Evolutionary conservation across 1,140 invertebrate genomes (phyloP), one percentile per base, ranked within the genome.

Genomic region (Drosophila ananassae): DNA sequence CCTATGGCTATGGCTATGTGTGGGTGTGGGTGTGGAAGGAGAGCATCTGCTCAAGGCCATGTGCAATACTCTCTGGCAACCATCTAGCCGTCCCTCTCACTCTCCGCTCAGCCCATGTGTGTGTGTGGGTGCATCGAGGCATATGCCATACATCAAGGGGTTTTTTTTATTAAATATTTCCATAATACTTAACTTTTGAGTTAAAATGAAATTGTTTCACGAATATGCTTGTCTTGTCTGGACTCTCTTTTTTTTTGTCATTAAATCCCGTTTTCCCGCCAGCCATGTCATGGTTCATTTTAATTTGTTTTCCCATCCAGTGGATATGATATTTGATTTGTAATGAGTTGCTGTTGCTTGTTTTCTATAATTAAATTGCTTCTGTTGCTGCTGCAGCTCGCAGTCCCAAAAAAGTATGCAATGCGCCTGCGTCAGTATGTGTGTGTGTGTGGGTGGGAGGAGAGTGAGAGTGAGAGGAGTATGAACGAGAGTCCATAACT

Each of bases 351-450:
- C 39, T 24, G 52, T 37, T 57, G 39, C 71, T 51, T 73, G 54
- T 71, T 60, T 67, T 77, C 73, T 67, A 87, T 87, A 85, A 85
- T 85, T 82, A 87, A 85, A 87, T 85, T 63, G 47, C 57, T 61
- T 21, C 50, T 79, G 74, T 68, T 52, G 47, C 46, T 30, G 32
- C 24, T 10, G 52, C 13, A 28, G 48, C 48, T 25, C 46, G 34
- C 57, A 30, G 13, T 25, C 64, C 64, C 60, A 10, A 68, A 68
- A 64, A 68, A 66, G 60, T 66, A 66, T 66, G 55, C 41, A 54
- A 51, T 85, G 81, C 81, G 81, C 81, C 47, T 81, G 82, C 81
- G 81, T 87, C 58, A 10, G 54, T 41, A 10, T 58, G 48, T 56
- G 37, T 17, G 47, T 39, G 37, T 17, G 17, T 17, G 17, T 17